These are phyloP conservation scores for Vireo griseus DNA, from an alignment of 2,797 vertebrate species.

Conservation along the genomic window DNA sequence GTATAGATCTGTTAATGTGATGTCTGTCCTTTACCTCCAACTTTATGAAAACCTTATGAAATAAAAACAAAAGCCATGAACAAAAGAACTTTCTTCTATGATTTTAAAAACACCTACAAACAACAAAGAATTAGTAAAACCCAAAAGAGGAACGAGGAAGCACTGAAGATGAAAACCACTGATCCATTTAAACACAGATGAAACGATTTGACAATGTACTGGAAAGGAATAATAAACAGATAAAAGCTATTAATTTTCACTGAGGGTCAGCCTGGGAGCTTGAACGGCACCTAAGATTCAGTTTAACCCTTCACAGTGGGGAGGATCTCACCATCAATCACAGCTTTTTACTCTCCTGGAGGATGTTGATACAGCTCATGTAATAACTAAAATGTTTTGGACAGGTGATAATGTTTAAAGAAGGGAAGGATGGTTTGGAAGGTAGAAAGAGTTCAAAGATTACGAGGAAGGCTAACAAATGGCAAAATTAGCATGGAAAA, in stretches of 20 bases:
- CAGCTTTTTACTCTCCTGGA: not conserved
- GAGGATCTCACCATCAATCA: not conserved
- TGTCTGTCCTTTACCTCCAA: not conserved
- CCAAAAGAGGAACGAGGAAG: slow-evolving; percentile 17
- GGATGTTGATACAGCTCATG: not conserved
- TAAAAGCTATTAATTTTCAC: slow-evolving; percentile 45
- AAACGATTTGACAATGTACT: not conserved
- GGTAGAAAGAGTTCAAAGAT: not conserved
- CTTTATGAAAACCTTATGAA: not conserved
- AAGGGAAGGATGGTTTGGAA: not conserved
- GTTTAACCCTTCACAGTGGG: slow-evolving; percentile 4
- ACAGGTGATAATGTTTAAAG: not conserved
- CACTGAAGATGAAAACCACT: not conserved
- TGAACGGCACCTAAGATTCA: not conserved
- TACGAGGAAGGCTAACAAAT: not conserved
- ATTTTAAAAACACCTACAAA: not conserved
- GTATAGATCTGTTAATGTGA: not conserved
- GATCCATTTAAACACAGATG: slow-evolving; percentile 42
- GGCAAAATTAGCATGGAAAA: not conserved
- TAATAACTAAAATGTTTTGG: not conserved
- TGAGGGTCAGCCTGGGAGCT: slow-evolving; percentile 17
- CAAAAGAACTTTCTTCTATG: not conserved
- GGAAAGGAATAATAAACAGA: slow-evolving; percentile 44
- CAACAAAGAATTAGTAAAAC: not conserved
- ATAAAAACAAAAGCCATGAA: not conserved